Evolutionary conservation across 2,113 vertebrate genomes (phyloP).

Genomic region (Siniperca chuatsi): DNA sequence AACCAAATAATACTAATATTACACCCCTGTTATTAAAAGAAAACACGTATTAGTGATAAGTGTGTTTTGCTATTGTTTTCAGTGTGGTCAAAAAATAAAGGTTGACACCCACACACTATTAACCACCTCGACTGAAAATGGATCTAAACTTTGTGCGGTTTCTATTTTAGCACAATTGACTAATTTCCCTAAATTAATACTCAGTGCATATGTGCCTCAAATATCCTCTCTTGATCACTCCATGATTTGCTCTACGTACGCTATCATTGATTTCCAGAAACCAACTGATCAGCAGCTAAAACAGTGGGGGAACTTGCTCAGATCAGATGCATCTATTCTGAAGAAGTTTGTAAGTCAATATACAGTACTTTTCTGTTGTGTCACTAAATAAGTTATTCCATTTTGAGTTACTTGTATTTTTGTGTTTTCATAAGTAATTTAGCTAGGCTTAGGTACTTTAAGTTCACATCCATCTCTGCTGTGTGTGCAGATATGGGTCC

Average conservation of each 20-base stretch:
- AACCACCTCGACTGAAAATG: background rate
- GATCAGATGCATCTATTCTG: slow-evolving; percentile 51
- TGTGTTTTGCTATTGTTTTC: background rate
- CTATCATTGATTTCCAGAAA: slow-evolving; percentile 55
- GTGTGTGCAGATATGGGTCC: background rate
- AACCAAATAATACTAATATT: background rate
- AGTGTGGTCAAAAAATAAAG: background rate
- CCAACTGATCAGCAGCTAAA: slow-evolving; percentile 44
- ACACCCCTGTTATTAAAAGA: background rate
- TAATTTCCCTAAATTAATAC: background rate
- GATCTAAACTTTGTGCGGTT: background rate
- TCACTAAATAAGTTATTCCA: background rate
- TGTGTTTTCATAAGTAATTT: background rate
- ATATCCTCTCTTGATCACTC: background rate
- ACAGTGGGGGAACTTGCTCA: slow-evolving; percentile 68
- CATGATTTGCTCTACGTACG: background rate
- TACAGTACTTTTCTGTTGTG: background rate
- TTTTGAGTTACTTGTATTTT: background rate
- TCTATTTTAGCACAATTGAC: background rate
- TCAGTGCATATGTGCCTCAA: background rate
- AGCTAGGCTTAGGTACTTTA: background rate
- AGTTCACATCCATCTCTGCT: background rate
- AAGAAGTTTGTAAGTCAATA: slow-evolving; percentile 74
- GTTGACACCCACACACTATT: background rate
- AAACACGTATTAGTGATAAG: background rate